These are phyloP conservation scores for Erithacus rubecula DNA, from an alignment of 2,797 vertebrate species.

Conservation along the genomic window DNA sequence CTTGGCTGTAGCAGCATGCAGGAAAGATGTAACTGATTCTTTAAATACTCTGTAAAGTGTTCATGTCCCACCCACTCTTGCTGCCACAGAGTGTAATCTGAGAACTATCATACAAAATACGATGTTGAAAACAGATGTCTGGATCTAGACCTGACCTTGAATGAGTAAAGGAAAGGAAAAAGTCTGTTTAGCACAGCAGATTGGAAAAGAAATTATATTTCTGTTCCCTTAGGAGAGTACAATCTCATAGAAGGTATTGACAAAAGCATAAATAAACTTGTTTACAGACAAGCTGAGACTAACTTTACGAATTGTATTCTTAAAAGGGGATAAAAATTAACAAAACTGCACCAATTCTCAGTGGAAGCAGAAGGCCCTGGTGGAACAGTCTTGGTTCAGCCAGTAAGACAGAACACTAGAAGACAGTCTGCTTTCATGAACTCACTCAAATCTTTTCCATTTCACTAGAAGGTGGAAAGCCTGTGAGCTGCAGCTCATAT, in stretches of 20 bases:
- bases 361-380: background rate
- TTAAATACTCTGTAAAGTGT: background rate
- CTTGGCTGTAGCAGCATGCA: background rate
- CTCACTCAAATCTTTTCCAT: background rate
- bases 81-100: background rate
- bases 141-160: background rate
- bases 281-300: background rate
- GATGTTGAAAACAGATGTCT: slow-evolving; percentile 13
- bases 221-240: background rate
- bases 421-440: background rate
- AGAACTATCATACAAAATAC: background rate
- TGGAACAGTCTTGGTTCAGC: background rate
- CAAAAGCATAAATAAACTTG: background rate
- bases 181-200: background rate
- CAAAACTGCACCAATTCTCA: background rate
- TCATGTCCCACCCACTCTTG: background rate
- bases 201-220: background rate
- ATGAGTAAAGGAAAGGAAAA: background rate
- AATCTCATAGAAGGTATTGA: background rate
- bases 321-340: background rate
- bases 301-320: background rate
- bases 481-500: background rate
- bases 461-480: background rate
- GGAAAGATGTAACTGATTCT: background rate
- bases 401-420: background rate